phyloP scores from a whole-genome alignment of 2,888 invertebrate genomes.

The Morpho achilles region DNA sequence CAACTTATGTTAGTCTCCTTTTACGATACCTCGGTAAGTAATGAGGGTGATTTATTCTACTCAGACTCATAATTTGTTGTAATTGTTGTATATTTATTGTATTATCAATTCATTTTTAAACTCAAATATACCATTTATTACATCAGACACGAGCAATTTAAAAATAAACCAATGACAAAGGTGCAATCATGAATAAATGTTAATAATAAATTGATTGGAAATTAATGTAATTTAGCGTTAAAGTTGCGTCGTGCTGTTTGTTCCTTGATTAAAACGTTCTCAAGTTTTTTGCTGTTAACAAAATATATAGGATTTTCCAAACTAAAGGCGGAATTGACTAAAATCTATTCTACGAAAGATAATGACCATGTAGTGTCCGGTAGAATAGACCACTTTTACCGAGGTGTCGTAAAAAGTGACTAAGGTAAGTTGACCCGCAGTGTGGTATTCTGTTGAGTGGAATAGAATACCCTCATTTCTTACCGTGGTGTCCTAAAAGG shows the following conservation, averaged over 20 bases:
- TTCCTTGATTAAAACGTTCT: conserved; percentile 6
- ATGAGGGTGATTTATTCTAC: too few species aligned
- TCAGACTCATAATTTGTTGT: too few species aligned
- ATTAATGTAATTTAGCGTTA: conserved; percentile 41
- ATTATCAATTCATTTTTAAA: background rate
- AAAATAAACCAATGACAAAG: background rate
- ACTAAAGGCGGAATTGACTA: background rate
- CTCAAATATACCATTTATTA: conserved; percentile 1
- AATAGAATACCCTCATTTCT: too few species aligned
- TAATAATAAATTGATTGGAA: conserved; percentile 6
- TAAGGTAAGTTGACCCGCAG: too few species aligned
- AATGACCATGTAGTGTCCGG: too few species aligned
- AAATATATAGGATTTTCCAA: background rate
- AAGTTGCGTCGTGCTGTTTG: conserved; percentile 37
- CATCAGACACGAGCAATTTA: conserved; percentile 21
- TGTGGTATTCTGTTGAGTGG: too few species aligned
- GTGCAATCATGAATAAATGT: background rate
- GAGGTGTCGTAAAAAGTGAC: too few species aligned
- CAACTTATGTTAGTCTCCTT: too few species aligned
- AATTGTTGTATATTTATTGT: too few species aligned
- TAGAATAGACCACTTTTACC: too few species aligned
- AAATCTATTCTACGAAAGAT: background rate
- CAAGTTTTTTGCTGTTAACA: conserved; percentile 1
- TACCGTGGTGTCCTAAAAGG: too few species aligned
- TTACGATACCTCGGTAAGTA: too few species aligned